Evolutionary conservation across 2,113 vertebrate genomes (phyloP), one percentile per base, ranked within the genome.

Genomic region (Toxotes jaculatrix): DNA sequence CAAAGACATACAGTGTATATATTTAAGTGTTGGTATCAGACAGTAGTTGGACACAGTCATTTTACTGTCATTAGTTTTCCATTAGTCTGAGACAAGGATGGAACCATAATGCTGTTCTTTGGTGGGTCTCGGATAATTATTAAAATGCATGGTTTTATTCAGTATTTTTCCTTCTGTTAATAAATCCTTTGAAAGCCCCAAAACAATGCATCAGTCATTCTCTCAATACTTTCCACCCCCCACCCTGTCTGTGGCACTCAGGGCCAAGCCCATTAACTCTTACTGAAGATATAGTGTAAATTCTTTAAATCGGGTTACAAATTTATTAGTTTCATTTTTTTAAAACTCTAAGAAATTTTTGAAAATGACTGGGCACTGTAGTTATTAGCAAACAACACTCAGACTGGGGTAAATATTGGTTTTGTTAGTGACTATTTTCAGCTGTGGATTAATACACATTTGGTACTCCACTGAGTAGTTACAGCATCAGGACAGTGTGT

Each of bases 151-250:
- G 1, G 59, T 60, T 31, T 34, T 60, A 60, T 17, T 60, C 59
- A 34, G 32, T 56, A 23, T 38, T 47, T 74, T 64, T 64, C 27
- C 49, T 57, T 32, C 2, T 34, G n/a, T 67, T 8, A 36, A 55
- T 27, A 74, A 56, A 36, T 78, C 38, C 17, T 14, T 27, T 19
- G 60, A 73, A 61, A 53, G 14, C 1, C 63, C 4, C 7, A 40
- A 70, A 69, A 55, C 43, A n/a, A 74, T 53, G 47, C 19, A 69
- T 53, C 38, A 53, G 66, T 69, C 32, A 53, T 69, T 69, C 63
- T 21, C 59, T 43, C 14, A 69, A 14, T 38, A 63, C 38, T 19
- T 45, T 56, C 9, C 6, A 4, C 31, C 9, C n/a, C 57, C 43
- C 45, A 19, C 34, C 42, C 7, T 12, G 19, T 34, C 12, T 67